Conservation (phyloP, 1,140 invertebrate genomes). For the Ctenoplectra terminalis region DNA sequence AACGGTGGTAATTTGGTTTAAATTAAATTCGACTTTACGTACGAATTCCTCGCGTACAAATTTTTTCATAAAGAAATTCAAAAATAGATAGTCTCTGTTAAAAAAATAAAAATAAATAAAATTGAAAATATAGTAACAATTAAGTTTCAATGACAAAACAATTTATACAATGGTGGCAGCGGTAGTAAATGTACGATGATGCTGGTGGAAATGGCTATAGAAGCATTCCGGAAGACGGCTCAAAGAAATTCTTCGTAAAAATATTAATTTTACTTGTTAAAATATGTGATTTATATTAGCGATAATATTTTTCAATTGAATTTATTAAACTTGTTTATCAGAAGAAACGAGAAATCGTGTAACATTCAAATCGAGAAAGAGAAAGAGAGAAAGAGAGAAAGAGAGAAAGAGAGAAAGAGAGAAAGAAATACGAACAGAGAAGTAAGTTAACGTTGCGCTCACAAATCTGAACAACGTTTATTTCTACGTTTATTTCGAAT, state of each 20-base stretch:
- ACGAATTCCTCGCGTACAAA: constrained; percentile 18
- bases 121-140: constrained; percentile 18
- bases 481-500: too few species aligned
- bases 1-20: constrained; percentile 43
- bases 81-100: constrained; percentile 6
- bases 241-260: constrained; percentile 35
- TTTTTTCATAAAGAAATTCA: constrained; percentile 19
- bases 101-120: not conserved
- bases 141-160: constrained; percentile 13
- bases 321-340: constrained; percentile 25
- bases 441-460: constrained; percentile 33
- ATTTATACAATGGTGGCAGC: constrained; percentile 13
- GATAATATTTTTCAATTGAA: constrained; percentile 3
- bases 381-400: not conserved
- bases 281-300: constrained; percentile 3
- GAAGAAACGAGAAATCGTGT: not conserved
- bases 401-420: not conserved
- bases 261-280: constrained; percentile 19
- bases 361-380: too few species aligned
- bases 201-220: constrained; percentile 32
- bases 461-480: constrained; percentile 7
- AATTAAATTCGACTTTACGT: constrained; percentile 44
- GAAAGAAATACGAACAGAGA: not conserved
- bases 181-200: not conserved
- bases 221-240: constrained; percentile 21